A percentile compares a stretch with the other conserved stretches of the same genome.
Evolutionary conservation across 2,113 vertebrate species (phyloP).

Genomic region (Pogonocichla stellata): DNA sequence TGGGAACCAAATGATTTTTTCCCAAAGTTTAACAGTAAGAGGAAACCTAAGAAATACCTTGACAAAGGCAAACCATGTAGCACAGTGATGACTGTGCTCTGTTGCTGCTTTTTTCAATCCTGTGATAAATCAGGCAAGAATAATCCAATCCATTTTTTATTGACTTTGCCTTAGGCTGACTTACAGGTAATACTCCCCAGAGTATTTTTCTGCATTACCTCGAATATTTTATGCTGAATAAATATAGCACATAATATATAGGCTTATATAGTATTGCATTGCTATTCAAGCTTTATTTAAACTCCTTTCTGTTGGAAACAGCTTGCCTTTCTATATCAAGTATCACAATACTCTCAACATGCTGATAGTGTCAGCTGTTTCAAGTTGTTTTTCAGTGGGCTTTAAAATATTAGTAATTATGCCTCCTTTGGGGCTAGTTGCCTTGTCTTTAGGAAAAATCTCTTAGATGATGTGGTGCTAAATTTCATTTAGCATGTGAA

Average conservation of each 20-base stretch:
- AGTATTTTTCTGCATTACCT: background rate
- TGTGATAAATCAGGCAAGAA: background rate
- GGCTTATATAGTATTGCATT: background rate
- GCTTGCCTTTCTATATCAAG: background rate
- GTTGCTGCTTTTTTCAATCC: background rate
- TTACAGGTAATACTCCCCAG: background rate
- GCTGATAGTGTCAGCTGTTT: background rate
- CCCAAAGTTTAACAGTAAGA: background rate
- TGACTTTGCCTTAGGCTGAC: background rate
- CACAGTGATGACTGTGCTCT: rapidly evolving
- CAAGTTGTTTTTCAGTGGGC: background rate
- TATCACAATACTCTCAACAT: background rate
- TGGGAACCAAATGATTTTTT: background rate
- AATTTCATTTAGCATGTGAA: background rate
- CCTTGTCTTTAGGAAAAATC: background rate
- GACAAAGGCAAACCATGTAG: background rate
- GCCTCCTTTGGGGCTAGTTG: background rate
- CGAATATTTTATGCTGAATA: background rate
- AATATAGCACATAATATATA: background rate
- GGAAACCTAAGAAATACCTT: background rate
- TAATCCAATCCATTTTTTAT: background rate
- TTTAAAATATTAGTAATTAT: background rate
- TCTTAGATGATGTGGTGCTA: background rate
- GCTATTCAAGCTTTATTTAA: background rate
- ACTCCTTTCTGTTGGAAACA: background rate